Evolutionary conservation across 2,888 invertebrate genomes (phyloP).

Genomic region (Elegia similella): DNA sequence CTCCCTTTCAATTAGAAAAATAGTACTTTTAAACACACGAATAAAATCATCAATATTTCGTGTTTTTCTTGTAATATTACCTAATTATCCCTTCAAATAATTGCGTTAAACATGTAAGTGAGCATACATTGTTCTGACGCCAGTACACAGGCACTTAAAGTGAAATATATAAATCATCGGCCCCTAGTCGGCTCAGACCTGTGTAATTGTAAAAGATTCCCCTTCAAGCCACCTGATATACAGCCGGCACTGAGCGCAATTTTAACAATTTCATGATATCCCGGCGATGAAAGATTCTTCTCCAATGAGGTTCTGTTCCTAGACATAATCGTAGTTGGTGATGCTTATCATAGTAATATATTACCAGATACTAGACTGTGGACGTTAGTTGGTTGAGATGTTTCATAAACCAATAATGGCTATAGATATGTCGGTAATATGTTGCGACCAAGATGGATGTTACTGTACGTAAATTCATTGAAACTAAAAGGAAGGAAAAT

Average conservation of each 20-base stretch:
- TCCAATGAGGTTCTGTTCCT: neutral
- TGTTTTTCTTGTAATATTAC: too few species aligned
- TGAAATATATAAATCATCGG: slow-evolving; percentile 72
- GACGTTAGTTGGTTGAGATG: too few species aligned
- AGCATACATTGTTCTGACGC: slow-evolving; percentile 50
- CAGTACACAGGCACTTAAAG: slow-evolving; percentile 40
- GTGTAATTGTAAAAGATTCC: slow-evolving; percentile 60
- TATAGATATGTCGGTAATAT: too few species aligned
- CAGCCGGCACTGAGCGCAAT: slow-evolving; percentile 42
- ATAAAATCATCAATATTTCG: too few species aligned
- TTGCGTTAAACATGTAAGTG: neutral
- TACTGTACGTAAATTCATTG: neutral
- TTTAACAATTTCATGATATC: neutral
- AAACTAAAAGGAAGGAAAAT: neutral
- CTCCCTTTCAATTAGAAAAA: too few species aligned
- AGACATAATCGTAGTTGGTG: too few species aligned
- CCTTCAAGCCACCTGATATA: slow-evolving; percentile 54
- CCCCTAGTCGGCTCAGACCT: slow-evolving; percentile 40
- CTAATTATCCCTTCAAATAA: too few species aligned
- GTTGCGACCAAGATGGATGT: too few species aligned
- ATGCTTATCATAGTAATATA: too few species aligned
- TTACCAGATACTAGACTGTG: too few species aligned
- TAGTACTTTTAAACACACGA: too few species aligned
- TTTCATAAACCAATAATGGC: too few species aligned
- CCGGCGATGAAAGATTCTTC: neutral